Base-by-base conservation (phyloP, 2,113 vertebrate genomes). In the Falco punctatus region DNA sequence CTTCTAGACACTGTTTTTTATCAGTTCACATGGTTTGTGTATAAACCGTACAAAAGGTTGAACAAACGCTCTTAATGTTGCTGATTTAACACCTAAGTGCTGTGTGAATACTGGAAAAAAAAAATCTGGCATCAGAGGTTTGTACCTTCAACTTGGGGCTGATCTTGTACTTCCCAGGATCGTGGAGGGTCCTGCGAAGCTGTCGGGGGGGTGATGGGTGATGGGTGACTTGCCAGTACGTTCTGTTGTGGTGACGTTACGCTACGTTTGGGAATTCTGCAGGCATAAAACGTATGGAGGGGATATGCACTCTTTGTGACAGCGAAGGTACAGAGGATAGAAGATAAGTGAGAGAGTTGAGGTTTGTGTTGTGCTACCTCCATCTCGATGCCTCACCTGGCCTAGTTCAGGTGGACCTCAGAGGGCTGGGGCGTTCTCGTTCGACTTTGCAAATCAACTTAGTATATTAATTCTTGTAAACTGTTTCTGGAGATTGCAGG, bases 401-500 rank as follows among this genome's bases (percentile, higher is more conserved):
- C 33, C 15, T 48, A 3, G 54, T 65, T 55, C 33, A 72, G 81
- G 78, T 94, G 95, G 94, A 57, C 86, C 81, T 62, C 55, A 54
- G 61, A 85, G 74, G 27, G 32, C 30, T 80, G 62, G 73, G 91
- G 85, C 88, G 59, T 54, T 81, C n/a, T 35, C 4, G 26, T 86
- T 92, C 40, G 95, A 85, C 81, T 27, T 24, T 94, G 91, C 77
- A 78, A 87, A 89, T 87, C 80, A 42, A 19, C 42, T 83, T 67
- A 28, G 23, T 77, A 13, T 81, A 86, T 96, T 82, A 93, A 51
- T 73, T 77, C 72, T 88, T 93, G 85, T 95, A 94, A 93, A 81
- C 88, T 92, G 94, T 96, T 92, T 95, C 85, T 72, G 40, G 91
- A 87, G 92, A 80, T 90, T n/a, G 92, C 95, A 95, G 74, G 74